These are phyloP conservation scores for Oryzias woworae DNA, from an alignment of 2,113 vertebrate genomes.

Conservation along the genomic window DNA sequence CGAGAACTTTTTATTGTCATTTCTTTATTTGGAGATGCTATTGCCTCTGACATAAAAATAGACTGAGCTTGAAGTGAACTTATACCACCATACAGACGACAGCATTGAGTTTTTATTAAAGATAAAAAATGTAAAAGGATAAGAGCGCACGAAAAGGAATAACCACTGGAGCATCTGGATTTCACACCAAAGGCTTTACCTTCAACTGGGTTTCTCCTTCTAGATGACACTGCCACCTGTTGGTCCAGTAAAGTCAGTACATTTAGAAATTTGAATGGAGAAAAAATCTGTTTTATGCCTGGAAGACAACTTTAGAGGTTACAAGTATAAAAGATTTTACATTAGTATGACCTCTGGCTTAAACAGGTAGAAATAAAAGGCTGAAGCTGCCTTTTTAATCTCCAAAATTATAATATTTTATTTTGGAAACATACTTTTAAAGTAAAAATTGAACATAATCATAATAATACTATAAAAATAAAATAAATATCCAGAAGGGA, in stretches of 20 bases:
- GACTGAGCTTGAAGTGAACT: no score
- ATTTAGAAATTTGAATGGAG: background rate
- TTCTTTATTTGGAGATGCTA: no score
- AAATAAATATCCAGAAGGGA: no score
- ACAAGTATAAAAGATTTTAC: background rate
- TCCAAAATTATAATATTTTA: no score
- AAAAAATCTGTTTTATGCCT: no score
- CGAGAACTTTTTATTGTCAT: no score
- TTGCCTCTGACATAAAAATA: no score
- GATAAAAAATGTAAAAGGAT: slow-evolving; percentile 41
- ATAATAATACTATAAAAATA: no score
- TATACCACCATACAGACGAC: no score
- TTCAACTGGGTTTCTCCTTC: background rate
- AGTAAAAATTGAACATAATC: no score
- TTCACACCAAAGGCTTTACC: background rate
- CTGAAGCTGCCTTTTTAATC: background rate
- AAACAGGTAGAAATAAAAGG: background rate
- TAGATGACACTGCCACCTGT: slow-evolving; percentile 57
- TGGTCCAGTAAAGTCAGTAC: slow-evolving; percentile 20
- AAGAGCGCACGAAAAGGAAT: slow-evolving; percentile 15
- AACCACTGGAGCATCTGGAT: background rate
- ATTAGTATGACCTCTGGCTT: background rate
- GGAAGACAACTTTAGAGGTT: background rate
- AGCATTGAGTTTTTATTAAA: background rate
- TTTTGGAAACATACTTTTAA: no score